Conservation (phyloP, 2,113 vertebrate species). For the Bubo scandiacus region DNA sequence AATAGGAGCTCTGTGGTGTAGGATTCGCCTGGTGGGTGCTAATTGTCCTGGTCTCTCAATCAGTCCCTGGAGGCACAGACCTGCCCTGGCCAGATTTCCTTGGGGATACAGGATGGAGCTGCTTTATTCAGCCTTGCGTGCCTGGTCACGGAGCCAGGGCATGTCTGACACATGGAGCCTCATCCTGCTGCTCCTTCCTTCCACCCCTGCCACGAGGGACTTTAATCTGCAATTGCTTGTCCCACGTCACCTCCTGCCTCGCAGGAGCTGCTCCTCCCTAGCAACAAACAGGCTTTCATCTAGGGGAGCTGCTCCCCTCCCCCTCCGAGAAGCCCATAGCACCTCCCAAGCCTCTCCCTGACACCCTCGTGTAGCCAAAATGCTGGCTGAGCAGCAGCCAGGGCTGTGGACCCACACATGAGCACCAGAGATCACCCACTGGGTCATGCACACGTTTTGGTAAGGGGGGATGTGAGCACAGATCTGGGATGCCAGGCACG, state of each 20-base stretch:
- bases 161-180: accelerated
- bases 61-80: background rate
- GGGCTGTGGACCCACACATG: accelerated
- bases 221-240: accelerated
- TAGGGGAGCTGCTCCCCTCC: background rate
- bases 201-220: background rate
- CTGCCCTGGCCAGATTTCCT: background rate
- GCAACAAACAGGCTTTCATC: background rate
- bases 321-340: background rate
- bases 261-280: background rate
- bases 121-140: background rate
- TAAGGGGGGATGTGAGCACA: background rate
- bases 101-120: background rate
- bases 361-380: background rate
- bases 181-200: background rate
- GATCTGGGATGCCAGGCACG: accelerated
- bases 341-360: background rate
- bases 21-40: accelerated
- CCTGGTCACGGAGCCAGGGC: background rate
- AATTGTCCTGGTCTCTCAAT: background rate
- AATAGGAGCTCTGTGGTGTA: background rate
- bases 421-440: accelerated
- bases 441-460: accelerated
- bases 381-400: accelerated
- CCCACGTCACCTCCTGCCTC: background rate